Conservation (phyloP, 2,888 invertebrate genomes). For the Noctuana brunneofusca region DNA sequence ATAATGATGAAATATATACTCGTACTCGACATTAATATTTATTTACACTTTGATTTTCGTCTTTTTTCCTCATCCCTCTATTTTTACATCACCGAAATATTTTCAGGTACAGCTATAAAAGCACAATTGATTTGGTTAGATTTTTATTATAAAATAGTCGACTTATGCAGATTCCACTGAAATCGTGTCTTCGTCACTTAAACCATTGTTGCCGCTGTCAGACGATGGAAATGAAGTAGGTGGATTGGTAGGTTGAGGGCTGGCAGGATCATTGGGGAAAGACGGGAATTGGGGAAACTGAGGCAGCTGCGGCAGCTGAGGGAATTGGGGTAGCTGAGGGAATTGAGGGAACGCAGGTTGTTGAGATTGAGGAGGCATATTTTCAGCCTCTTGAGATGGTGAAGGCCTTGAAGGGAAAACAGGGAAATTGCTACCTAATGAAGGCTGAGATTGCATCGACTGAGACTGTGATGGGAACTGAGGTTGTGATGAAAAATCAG, state of each 20-base stretch:
- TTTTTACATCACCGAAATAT: not conserved
- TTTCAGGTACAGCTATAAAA: conserved; percentile 8
- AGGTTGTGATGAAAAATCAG: not conserved
- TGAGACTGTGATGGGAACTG: not conserved
- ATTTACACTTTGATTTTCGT: not conserved
- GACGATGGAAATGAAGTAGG: conserved; percentile 57
- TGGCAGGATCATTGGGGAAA: conserved; percentile 38
- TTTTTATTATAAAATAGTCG: not conserved
- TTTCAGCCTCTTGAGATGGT: conserved; percentile 40
- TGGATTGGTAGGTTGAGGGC: conserved; percentile 48
- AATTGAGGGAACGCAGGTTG: conserved; percentile 43
- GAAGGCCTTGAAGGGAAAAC: conserved; percentile 35
- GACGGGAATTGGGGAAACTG: conserved; percentile 45
- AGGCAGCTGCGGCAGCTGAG: conserved; percentile 47
- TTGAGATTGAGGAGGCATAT: conserved; percentile 41
- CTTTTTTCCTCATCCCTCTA: not conserved
- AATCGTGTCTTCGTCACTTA: conserved; percentile 73
- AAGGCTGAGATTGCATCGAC: conserved; percentile 1
- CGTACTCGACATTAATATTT: not conserved
- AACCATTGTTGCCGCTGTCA: conserved; percentile 52
- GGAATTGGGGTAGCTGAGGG: conserved; percentile 47
- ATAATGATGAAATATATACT: not conserved
- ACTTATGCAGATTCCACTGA: conserved; percentile 68
- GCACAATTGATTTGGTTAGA: not conserved
- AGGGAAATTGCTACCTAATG: conserved; percentile 22